phyloP scores from a whole-genome alignment of 2,797 vertebrate species.

The Eupleurogrammus muticus region DNA sequence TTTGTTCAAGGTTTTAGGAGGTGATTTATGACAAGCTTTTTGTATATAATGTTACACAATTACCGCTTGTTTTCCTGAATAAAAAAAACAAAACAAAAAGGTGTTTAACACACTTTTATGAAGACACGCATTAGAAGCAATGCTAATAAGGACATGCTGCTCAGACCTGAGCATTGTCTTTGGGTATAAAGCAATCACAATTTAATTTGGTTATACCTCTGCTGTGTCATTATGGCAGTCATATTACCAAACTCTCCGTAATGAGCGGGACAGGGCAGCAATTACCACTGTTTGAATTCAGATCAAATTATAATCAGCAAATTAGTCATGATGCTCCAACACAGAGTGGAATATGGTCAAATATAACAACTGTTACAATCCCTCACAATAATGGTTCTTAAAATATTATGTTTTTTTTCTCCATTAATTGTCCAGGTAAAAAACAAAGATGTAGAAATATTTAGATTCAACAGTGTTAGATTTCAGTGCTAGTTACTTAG shows the following conservation, averaged over 20 bases:
- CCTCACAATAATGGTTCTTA: conserved; percentile 19
- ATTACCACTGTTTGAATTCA: conserved; percentile 68
- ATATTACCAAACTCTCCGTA: conserved; percentile 56
- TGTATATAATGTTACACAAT: conserved; percentile 40
- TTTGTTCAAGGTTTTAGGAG: conserved; percentile 30
- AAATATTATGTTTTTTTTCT: background rate
- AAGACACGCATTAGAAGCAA: conserved; percentile 30
- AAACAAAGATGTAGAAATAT: background rate
- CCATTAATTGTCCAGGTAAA: conserved; percentile 6
- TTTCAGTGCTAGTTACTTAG: too few relatives aligned
- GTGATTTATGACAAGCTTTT: conserved; percentile 39
- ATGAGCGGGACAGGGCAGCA: conserved; percentile 67
- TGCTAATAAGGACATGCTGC: conserved; percentile 44
- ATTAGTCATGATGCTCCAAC: conserved; percentile 58
- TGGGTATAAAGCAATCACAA: conserved; percentile 64
- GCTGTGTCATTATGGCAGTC: conserved; percentile 59
- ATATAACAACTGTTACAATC: conserved; percentile 41
- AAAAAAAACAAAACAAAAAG: too few relatives aligned
- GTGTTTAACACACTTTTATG: conserved; percentile 28
- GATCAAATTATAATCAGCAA: conserved; percentile 69
- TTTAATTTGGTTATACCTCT: conserved; percentile 60
- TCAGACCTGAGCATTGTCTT: conserved; percentile 41
- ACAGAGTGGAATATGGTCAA: conserved; percentile 43
- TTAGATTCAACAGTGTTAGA: background rate
- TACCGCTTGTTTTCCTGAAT: conserved; percentile 31